Evolutionary conservation across 2,888 invertebrate species (phyloP).

Genomic region (Antitype chi): DNA sequence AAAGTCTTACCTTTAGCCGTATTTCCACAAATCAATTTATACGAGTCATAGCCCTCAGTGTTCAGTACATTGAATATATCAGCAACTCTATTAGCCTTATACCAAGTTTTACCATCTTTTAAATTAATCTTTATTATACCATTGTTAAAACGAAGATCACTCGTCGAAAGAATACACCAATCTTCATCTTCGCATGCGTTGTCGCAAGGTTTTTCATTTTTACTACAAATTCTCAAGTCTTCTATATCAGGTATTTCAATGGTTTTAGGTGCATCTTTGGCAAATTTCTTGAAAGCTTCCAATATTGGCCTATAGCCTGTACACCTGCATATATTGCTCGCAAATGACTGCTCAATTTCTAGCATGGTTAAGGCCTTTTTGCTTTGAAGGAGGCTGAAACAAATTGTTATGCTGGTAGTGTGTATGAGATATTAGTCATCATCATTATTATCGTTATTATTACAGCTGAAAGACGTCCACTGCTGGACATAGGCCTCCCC

Average conservation of each 20-base stretch:
- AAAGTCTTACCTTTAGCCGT: slow-evolving; percentile 91
- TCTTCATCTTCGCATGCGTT: slow-evolving; percentile 80
- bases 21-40: slow-evolving; percentile 93
- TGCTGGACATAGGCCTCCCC: too few relatives aligned
- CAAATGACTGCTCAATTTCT: slow-evolving; percentile 93
- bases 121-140: slow-evolving; percentile 69
- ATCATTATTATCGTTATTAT: too few relatives aligned
- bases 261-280: slow-evolving; percentile 89
- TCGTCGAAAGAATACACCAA: slow-evolving; percentile 55
- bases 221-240: slow-evolving; percentile 76
- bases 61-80: slow-evolving; percentile 89
- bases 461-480: too few relatives aligned
- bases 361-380: slow-evolving; percentile 62
- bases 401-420: not conserved
- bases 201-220: slow-evolving; percentile 73
- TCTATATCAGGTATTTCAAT: slow-evolving; percentile 86
- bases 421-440: not conserved
- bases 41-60: slow-evolving; percentile 82
- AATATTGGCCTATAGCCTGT: slow-evolving; percentile 95
- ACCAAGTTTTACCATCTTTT: slow-evolving; percentile 86
- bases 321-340: slow-evolving; percentile 95
- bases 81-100: slow-evolving; percentile 84
- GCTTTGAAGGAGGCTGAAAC: slow-evolving; percentile 55
- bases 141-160: slow-evolving; percentile 71
- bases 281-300: slow-evolving; percentile 94